Evolutionary conservation across 2,888 invertebrate species (phyloP), one percentile per base, ranked within the genome.

Genomic region (Caenorhabditis imperialis): DNA sequence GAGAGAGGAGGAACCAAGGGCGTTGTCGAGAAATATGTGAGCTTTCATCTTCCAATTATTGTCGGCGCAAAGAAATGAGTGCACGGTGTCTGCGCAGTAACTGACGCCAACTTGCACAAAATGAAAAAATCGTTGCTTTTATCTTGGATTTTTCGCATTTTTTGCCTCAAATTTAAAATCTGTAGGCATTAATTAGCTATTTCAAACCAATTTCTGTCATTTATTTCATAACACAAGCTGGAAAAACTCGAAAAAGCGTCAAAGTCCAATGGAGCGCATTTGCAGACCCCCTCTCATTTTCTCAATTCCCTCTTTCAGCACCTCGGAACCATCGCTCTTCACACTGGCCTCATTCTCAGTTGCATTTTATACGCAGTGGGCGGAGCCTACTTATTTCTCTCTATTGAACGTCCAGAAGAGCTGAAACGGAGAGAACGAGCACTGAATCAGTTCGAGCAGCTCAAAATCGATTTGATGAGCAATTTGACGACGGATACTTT

Each of bases 291-390:
- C n/a, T n/a, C n/a, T n/a, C n/a, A n/a, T n/a, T n/a, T n/a, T 38
- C 14, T 16, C 23, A 45, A 45, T 20, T 8, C 12, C n/a, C 7
- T 38, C 2, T 76, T 79, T 23, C 70, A 82, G 82, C 67, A 71
- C 16, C 60, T 81, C 2, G 77, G 82, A 3, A 50, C 82, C 3
- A 42, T 77, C 3, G 67, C 75, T 22, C 69, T 82, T 14, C 82
- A 82, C 61, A 65, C 78, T 7, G 82, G 80, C 2, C 62, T 82
- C 0, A 55, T 82, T 0, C 25, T 71, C 23, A 55, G 65, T 8
- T 82, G 80, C 33, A 62, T 77, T 14, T 54, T 58, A 0, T 82
- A 82, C 55, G 76, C 79, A 20, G 42, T 82, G 12, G 57, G 77
- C 22, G 82, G 82, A 14, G 80, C 80, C 37, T 71, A 65, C 12